Evolutionary conservation across 2,888 invertebrate genomes (phyloP).

Genomic region (Nomada goodeniana): DNA sequence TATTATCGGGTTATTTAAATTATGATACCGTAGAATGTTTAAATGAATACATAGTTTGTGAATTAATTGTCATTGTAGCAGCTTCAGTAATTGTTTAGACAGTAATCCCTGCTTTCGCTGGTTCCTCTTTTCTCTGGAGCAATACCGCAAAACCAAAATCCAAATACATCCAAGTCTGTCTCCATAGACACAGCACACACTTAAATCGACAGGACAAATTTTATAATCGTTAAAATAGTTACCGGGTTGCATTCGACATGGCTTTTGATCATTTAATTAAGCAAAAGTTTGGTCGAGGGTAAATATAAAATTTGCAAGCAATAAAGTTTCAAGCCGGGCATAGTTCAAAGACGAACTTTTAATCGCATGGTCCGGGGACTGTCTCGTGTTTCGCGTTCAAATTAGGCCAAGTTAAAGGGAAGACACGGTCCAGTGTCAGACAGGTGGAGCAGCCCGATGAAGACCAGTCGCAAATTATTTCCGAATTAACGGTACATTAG

Average conservation of each 20-base stretch:
- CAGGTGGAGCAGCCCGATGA: slow-evolving; percentile 61
- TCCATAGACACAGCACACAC: too few relatives aligned
- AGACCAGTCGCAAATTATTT: slow-evolving; percentile 72
- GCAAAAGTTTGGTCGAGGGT: background rate
- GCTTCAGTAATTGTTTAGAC: too few relatives aligned
- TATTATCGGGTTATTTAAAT: too few relatives aligned
- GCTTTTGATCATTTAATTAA: slow-evolving; percentile 31
- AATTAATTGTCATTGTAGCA: too few relatives aligned
- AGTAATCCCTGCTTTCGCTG: too few relatives aligned
- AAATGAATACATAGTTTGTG: too few relatives aligned
- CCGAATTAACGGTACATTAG: slow-evolving; percentile 74
- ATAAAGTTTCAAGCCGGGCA: slow-evolving; percentile 25
- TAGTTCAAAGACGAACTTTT: slow-evolving; percentile 51
- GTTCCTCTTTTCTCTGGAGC: too few relatives aligned
- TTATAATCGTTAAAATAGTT: background rate
- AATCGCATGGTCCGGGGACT: slow-evolving; percentile 47
- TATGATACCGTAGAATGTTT: too few relatives aligned
- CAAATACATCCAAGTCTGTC: background rate
- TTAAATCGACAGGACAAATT: background rate
- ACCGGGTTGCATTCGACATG: slow-evolving; percentile 3
- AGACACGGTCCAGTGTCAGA: slow-evolving; percentile 46
- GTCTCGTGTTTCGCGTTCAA: slow-evolving; percentile 58
- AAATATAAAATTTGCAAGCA: slow-evolving; percentile 42
- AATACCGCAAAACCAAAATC: too few relatives aligned
- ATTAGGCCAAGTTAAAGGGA: slow-evolving; percentile 70